These are phyloP conservation scores for Sparidentex hasta DNA, from an alignment of 2,797 vertebrate species.

Conservation along the genomic window DNA sequence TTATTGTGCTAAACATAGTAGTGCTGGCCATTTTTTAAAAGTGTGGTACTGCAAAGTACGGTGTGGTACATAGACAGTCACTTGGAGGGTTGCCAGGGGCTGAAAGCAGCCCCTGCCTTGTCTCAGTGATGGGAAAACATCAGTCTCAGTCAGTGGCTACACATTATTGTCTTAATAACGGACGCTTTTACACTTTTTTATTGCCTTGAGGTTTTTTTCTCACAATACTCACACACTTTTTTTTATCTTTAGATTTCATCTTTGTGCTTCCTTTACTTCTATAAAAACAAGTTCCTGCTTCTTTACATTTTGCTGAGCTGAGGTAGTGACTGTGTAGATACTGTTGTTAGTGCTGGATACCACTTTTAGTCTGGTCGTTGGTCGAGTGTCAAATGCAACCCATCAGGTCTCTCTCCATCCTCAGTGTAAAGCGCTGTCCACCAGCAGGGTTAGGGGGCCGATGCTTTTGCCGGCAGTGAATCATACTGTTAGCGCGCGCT, in stretches of 20 bases:
- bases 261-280: constrained; percentile 62
- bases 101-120: constrained; percentile 51
- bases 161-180: constrained; percentile 48
- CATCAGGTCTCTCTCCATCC: constrained; percentile 56
- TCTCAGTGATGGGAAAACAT: constrained; percentile 57
- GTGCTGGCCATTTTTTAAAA: constrained; percentile 55
- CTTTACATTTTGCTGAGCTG: constrained; percentile 57
- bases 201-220: constrained; percentile 42
- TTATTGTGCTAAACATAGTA: constrained; percentile 43
- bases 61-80: constrained; percentile 67
- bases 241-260: constrained; percentile 26
- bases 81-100: constrained; percentile 59
- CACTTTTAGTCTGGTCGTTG: constrained; percentile 52
- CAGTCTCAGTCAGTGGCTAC: constrained; percentile 57
- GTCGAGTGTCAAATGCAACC: constrained; percentile 40
- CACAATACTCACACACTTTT: constrained; percentile 33
- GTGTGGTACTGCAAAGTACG: constrained; percentile 67
- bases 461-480: constrained; percentile 33
- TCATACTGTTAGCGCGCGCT: constrained; percentile 28
- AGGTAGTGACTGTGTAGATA: constrained; percentile 55
- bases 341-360: constrained; percentile 65
- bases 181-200: constrained; percentile 57
- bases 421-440: constrained; percentile 57
- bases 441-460: constrained; percentile 50
- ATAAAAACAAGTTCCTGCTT: constrained; percentile 51